Conservation (phyloP, 2,113 vertebrate species). For the Misgurnus mizolepis region DNA sequence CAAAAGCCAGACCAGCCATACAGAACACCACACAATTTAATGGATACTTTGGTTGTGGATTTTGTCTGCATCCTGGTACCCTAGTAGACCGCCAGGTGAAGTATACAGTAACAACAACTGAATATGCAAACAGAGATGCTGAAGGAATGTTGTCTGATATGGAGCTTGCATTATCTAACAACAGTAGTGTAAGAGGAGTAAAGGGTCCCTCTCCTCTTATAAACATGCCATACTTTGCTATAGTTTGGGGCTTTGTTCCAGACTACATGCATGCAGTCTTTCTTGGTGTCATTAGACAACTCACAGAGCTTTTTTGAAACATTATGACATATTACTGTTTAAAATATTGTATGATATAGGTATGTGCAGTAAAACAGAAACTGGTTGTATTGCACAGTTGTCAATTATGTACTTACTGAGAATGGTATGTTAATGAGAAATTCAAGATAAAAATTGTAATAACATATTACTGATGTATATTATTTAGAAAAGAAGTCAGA, state of each 20-base stretch:
- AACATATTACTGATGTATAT: too few species aligned
- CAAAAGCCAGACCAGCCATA: too few species aligned
- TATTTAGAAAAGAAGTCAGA: too few species aligned
- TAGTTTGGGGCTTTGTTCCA: neutral
- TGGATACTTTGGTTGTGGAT: neutral
- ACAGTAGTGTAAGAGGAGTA: neutral
- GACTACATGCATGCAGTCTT: constrained; percentile 5
- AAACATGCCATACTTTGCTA: neutral
- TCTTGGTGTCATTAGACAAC: neutral
- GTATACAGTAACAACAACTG: constrained; percentile 12
- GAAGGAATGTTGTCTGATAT: constrained; percentile 21
- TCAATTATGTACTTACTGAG: too few species aligned
- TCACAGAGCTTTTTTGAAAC: neutral
- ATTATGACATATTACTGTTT: too few species aligned
- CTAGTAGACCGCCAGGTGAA: constrained; percentile 35
- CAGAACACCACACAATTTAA: neutral
- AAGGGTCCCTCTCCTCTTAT: constrained; percentile 13
- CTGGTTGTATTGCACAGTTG: too few species aligned
- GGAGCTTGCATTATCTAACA: constrained; percentile 5
- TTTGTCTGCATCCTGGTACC: constrained; percentile 7
- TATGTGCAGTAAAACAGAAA: too few species aligned
- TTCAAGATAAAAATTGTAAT: too few species aligned
- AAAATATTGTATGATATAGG: too few species aligned
- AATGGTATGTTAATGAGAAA: too few species aligned
- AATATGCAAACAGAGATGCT: constrained; percentile 12